Percentiles rank a stretch among this genome's conserved stretches.
Conservation (phyloP, 2,888 invertebrate species). For the Cheilosia urbana region DNA sequence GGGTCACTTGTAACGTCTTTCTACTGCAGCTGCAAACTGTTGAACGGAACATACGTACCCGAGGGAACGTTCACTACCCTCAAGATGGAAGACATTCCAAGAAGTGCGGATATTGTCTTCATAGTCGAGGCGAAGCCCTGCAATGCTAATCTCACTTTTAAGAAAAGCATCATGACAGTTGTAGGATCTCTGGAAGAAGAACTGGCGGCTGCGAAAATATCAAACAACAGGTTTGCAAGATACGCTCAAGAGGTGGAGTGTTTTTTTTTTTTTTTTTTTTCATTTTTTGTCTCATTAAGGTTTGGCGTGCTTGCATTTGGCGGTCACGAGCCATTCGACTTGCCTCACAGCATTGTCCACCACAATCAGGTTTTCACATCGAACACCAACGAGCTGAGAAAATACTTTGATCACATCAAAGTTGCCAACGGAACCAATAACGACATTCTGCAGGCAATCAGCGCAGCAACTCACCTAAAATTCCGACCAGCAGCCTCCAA, state of each 20-base stretch:
- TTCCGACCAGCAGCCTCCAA: constrained; percentile 94
- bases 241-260: no score
- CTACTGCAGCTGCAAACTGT: constrained; percentile 87
- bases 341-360: constrained; percentile 89
- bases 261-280: not conserved
- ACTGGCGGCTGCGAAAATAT: constrained; percentile 86
- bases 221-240: constrained; percentile 87
- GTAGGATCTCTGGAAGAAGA: constrained; percentile 89
- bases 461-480: constrained; percentile 88
- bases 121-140: constrained; percentile 94
- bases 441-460: constrained; percentile 91
- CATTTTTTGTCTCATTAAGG: constrained; percentile 82
- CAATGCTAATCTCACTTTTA: constrained; percentile 88
- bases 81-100: constrained; percentile 86
- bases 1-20: not conserved
- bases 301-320: constrained; percentile 94
- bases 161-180: constrained; percentile 89
- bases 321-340: constrained; percentile 89
- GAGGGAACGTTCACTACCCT: constrained; percentile 91
- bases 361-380: constrained; percentile 88
- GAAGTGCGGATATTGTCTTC: constrained; percentile 93
- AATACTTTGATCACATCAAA: constrained; percentile 89
- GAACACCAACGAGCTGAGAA: constrained; percentile 86
- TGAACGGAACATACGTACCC: constrained; percentile 88
- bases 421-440: constrained; percentile 86